A percentile compares a stretch with the other conserved stretches of the same genome.
These are phyloP conservation scores for Lamprologus speciosus DNA, from an alignment of 2,113 vertebrate species.

Conservation along the genomic window DNA sequence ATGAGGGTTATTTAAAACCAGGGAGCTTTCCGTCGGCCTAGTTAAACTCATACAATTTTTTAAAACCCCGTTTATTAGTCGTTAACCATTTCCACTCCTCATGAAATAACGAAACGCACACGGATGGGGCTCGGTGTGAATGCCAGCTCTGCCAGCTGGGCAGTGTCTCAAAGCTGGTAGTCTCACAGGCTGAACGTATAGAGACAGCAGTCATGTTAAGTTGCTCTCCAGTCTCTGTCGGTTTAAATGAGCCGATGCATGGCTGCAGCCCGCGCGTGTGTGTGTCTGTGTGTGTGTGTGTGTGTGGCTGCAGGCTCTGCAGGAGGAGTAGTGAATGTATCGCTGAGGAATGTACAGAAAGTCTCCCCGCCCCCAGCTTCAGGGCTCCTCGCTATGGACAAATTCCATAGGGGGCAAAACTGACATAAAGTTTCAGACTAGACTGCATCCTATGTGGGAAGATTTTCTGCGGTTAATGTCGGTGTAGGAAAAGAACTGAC, in stretches of 20 bases:
- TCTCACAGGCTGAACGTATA: not conserved
- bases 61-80: not conserved
- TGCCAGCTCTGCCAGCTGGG: not conserved
- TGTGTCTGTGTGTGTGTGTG: not conserved
- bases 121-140: not conserved
- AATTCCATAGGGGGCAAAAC: constrained; percentile 65
- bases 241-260: constrained; percentile 46
- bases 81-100: not conserved
- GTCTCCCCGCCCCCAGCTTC: constrained; percentile 50
- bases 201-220: constrained; percentile 10
- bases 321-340: constrained; percentile 55
- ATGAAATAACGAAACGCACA: not conserved
- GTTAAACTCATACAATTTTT: constrained; percentile 16
- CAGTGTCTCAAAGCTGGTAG: not conserved
- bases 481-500: not conserved
- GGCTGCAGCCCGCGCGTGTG: not conserved
- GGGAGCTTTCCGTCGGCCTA: not conserved
- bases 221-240: not conserved
- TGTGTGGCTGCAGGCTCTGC: not conserved
- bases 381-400: constrained; percentile 31
- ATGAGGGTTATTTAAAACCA: not conserved
- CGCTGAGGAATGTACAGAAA: constrained; percentile 67
- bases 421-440: constrained; percentile 56
- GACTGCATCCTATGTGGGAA: constrained; percentile 29
- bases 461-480: constrained; percentile 10